Percentiles rank a stretch among this genome's conserved stretches.
Conservation (phyloP, 64 coral and sea anemone species). For the Platygyra sinensis region DNA sequence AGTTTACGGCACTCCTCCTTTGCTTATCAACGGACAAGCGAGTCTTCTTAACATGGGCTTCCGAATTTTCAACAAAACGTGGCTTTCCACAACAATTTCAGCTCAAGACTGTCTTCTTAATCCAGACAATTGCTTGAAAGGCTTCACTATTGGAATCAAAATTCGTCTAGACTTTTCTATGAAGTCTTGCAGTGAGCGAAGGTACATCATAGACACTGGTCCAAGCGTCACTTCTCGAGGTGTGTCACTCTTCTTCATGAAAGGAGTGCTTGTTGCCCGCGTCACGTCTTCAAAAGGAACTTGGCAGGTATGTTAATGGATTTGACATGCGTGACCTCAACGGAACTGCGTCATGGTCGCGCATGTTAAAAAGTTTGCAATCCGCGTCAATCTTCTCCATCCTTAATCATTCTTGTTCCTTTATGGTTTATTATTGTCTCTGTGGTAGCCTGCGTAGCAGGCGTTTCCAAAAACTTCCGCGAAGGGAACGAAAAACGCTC, state of each 20-base stretch:
- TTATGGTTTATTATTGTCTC: too few relatives aligned
- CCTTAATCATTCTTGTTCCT: too few relatives aligned
- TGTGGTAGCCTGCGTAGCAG: too few relatives aligned
- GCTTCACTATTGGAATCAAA: conserved; percentile 94
- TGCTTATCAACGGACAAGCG: conserved; percentile 69
- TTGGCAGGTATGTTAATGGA: conserved; percentile 63
- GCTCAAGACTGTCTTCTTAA: conserved; percentile 62
- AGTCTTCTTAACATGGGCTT: conserved; percentile 73
- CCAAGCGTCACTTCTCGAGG: conserved; percentile 77
- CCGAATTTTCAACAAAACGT: conserved; percentile 59
- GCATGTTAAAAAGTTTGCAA: too few relatives aligned
- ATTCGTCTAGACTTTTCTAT: conserved; percentile 68
- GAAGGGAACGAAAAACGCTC: too few relatives aligned
- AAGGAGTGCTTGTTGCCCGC: conserved; percentile 55
- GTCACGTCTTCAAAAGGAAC: conserved; percentile 61
- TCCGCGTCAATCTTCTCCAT: too few relatives aligned
- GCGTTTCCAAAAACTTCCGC: too few relatives aligned
- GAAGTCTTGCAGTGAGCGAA: conserved; percentile 57
- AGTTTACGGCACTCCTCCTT: conserved; percentile 57
- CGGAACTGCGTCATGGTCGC: too few relatives aligned
- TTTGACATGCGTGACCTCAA: too few relatives aligned
- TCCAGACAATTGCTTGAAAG: conserved; percentile 52
- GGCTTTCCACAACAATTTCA: conserved; percentile 56
- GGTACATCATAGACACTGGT: conserved; percentile 90
- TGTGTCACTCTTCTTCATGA: conserved; percentile 72